phyloP scores from a whole-genome alignment of 2,113 vertebrate species.

The Eubucco bourcierii region DNA sequence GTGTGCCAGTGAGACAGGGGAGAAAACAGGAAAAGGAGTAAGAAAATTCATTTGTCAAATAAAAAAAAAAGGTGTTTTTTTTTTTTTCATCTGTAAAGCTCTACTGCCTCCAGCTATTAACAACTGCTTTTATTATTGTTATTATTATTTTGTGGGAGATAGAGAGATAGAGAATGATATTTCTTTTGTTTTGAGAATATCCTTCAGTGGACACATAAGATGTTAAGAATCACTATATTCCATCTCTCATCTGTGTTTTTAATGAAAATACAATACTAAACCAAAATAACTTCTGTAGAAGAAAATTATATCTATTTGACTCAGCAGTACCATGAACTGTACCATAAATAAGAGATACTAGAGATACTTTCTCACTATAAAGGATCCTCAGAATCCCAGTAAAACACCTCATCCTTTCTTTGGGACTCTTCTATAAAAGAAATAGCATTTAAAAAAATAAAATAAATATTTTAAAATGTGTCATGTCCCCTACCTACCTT shows the following conservation, averaged over 20 bases:
- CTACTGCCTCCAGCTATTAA: neutral
- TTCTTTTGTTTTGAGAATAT: neutral
- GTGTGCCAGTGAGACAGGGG: accelerated
- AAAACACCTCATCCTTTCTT: neutral
- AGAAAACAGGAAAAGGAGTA: neutral
- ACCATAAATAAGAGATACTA: neutral
- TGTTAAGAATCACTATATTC: neutral
- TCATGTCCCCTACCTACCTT: neutral
- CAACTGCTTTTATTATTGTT: neutral
- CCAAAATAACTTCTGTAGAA: neutral
- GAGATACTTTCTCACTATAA: neutral
- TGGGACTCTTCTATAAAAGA: neutral
- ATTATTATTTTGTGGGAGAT: neutral
- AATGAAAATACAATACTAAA: neutral
- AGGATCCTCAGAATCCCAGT: neutral
- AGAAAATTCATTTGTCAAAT: neutral
- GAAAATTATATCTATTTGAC: neutral
- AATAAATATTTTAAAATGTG: neutral
- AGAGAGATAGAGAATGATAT: neutral
- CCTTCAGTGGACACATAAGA: neutral
- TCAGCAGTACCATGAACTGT: neutral
- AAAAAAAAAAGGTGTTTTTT: too few species aligned
- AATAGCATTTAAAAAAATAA: neutral
- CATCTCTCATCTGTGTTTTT: neutral
- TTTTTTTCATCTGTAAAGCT: neutral